Percentiles rank a stretch among this genome's conserved stretches.
phyloP scores from a whole-genome alignment of 2,113 vertebrate species.

The Nestor notabilis region DNA sequence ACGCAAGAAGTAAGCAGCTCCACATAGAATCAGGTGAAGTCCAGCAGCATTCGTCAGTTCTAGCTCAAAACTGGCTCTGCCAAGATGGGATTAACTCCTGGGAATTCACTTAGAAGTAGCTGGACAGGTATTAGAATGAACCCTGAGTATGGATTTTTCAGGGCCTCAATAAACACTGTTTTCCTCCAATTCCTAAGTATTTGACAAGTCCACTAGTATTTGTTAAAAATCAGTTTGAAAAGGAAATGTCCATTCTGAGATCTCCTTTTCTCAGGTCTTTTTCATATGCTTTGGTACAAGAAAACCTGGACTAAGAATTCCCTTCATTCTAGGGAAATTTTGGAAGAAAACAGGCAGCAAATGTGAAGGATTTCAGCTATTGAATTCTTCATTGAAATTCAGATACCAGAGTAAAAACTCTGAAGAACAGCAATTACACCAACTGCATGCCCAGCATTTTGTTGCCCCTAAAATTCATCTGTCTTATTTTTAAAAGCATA shows the following conservation, averaged over 20 bases:
- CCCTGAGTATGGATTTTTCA: neutral
- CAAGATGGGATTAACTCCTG: neutral
- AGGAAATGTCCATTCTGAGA: neutral
- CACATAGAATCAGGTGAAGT: neutral
- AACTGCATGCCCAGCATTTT: neutral
- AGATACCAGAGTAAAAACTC: neutral
- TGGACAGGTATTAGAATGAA: neutral
- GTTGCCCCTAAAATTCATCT: neutral
- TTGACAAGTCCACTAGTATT: neutral
- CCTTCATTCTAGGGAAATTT: neutral
- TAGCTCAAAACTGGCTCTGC: neutral
- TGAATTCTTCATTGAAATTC: neutral
- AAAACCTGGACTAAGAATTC: neutral
- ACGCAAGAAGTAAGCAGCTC: neutral
- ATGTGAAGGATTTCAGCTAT: slow-evolving; percentile 10
- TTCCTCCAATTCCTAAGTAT: fast-evolving
- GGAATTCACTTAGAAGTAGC: neutral
- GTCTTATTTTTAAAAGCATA: neutral
- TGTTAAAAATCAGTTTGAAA: neutral
- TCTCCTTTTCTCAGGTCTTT: neutral
- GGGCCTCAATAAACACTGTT: neutral
- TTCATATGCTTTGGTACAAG: neutral
- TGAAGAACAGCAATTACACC: neutral
- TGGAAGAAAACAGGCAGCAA: neutral
- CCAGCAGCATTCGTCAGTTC: neutral